Evolutionary conservation across 2,797 vertebrate genomes (phyloP).

Genomic region (Acipenser oxyrinchus): DNA sequence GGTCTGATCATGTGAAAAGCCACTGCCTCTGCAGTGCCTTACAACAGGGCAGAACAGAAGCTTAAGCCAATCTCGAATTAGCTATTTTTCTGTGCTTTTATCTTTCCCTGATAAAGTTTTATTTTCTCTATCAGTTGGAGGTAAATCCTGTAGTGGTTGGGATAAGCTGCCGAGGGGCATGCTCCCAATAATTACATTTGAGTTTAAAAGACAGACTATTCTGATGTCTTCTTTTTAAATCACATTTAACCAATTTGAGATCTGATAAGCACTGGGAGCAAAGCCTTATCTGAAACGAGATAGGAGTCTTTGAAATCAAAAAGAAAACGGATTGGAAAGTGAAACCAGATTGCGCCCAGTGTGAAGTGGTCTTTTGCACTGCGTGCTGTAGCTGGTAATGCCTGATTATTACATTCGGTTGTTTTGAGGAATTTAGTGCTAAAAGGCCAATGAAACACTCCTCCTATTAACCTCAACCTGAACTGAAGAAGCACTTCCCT

Average conservation of each 20-base stretch:
- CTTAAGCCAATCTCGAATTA: slow-evolving; percentile 36
- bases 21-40: slow-evolving; percentile 13
- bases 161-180: slow-evolving; percentile 52
- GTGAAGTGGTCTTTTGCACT: background rate
- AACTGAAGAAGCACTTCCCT: too few species aligned
- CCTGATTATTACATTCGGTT: too few species aligned
- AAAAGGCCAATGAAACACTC: too few species aligned
- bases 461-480: too few species aligned
- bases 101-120: slow-evolving; percentile 47
- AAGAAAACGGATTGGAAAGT: slow-evolving; percentile 26
- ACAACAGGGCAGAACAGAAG: slow-evolving; percentile 24
- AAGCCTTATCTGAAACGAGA: slow-evolving; percentile 16
- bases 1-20: slow-evolving; percentile 20
- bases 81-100: slow-evolving; percentile 26
- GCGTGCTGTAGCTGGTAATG: background rate
- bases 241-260: slow-evolving; percentile 15
- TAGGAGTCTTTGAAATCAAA: background rate
- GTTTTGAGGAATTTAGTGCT: too few species aligned
- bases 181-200: slow-evolving; percentile 60
- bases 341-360: slow-evolving; percentile 19
- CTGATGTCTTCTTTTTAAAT: slow-evolving; percentile 40
- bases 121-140: slow-evolving; percentile 52
- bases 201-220: slow-evolving; percentile 34
- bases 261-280: slow-evolving; percentile 22
- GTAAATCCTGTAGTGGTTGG: slow-evolving; percentile 51